A percentile compares a stretch with the other conserved stretches of the same genome.
Evolutionary conservation across 1,140 invertebrate genomes (phyloP).

Genomic region (Pomacea maculata): DNA sequence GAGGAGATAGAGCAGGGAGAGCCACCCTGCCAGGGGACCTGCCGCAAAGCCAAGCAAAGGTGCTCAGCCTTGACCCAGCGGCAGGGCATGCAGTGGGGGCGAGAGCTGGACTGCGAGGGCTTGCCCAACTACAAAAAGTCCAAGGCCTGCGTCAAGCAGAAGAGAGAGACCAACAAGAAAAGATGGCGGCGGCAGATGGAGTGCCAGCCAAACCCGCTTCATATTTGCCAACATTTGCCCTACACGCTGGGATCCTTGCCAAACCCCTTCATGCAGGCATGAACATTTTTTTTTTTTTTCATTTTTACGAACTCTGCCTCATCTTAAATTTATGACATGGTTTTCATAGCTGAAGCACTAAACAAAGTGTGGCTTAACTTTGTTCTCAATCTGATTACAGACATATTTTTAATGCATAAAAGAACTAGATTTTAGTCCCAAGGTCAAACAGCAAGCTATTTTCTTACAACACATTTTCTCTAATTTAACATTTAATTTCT

Average conservation of each 20-base stretch:
- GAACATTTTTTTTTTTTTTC: no score
- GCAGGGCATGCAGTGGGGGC: constrained; percentile 27
- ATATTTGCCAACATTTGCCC: constrained; percentile 34
- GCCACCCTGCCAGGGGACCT: constrained; percentile 35
- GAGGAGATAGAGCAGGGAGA: constrained; percentile 1
- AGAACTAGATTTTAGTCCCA: no score
- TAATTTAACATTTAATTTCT: not conserved
- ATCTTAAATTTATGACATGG: no score
- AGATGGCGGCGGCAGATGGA: constrained; percentile 22
- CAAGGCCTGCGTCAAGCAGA: constrained; percentile 21
- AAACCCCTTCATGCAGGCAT: constrained; percentile 37
- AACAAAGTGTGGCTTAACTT: no score
- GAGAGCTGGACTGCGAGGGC: constrained; percentile 25
- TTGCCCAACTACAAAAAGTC: constrained; percentile 22
- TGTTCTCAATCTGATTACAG: no score
- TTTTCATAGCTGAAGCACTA: no score
- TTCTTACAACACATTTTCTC: not conserved
- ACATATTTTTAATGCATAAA: no score
- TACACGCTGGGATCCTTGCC: constrained; percentile 35
- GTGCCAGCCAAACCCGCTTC: constrained; percentile 29
- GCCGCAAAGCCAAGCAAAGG: constrained; percentile 29
- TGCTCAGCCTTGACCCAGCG: constrained; percentile 24
- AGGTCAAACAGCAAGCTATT: not conserved
- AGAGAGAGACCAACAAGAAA: constrained; percentile 35
- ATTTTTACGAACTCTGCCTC: no score